Conservation (phyloP, 2,888 invertebrate species). For the Drosophila meridionalis region DNA sequence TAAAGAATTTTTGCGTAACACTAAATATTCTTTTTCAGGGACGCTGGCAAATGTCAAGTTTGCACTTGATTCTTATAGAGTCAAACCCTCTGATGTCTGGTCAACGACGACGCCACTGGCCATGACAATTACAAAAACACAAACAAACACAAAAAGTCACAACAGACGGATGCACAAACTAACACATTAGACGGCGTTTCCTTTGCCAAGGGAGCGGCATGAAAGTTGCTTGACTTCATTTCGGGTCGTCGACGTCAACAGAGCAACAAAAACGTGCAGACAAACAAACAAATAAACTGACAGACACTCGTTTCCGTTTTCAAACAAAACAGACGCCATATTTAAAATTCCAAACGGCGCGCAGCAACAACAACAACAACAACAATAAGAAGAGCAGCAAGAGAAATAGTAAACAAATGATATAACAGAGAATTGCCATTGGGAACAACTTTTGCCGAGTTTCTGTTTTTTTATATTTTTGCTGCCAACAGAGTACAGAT, state of each 20-base stretch:
- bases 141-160: conserved; percentile 13
- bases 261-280: conserved; percentile 47
- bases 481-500: conserved; percentile 33
- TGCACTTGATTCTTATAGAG: background rate
- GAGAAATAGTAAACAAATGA: conserved; percentile 63
- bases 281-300: conserved; percentile 77
- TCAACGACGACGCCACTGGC: conserved; percentile 54
- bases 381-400: no score
- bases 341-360: conserved; percentile 78
- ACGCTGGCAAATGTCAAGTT: background rate
- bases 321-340: conserved; percentile 82
- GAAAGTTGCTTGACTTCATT: conserved; percentile 78
- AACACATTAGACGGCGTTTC: conserved; percentile 77
- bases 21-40: background rate
- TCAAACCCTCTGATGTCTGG: conserved; percentile 5
- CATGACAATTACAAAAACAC: conserved; percentile 45
- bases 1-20: background rate
- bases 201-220: conserved; percentile 66
- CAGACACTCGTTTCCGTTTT: conserved; percentile 81
- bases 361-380: conserved; percentile 26
- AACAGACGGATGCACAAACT: conserved; percentile 58
- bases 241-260: conserved; percentile 61
- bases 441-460: conserved; percentile 55
- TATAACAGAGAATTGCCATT: conserved; percentile 65
- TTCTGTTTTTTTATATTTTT: conserved; percentile 19